A percentile compares a stretch with the other conserved stretches of the same genome.
Evolutionary conservation across 2,797 vertebrate genomes (phyloP).

Genomic region (Rhyacichthys aspro): DNA sequence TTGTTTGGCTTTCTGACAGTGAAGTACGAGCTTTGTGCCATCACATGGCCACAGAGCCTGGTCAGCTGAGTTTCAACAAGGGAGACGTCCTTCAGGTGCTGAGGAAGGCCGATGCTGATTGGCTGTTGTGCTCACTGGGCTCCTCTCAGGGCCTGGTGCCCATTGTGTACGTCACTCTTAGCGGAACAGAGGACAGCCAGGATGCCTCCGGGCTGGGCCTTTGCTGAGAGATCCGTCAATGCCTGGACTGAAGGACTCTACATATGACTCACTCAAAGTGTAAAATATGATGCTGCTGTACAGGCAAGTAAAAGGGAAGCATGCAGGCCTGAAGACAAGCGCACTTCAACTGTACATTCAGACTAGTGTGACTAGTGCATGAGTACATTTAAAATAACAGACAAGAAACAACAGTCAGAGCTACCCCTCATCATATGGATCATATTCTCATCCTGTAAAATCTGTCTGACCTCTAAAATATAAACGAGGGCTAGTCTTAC

Average conservation of each 20-base stretch:
- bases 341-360: slow-evolving; percentile 35
- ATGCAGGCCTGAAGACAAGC: slow-evolving; percentile 51
- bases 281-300: slow-evolving; percentile 23
- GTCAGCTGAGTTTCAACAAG: slow-evolving; percentile 93
- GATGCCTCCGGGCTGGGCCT: slow-evolving; percentile 1
- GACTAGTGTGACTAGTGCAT: slow-evolving; percentile 45
- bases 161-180: slow-evolving; percentile 89
- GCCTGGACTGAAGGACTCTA: slow-evolving; percentile 6
- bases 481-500: neutral
- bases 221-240: slow-evolving; percentile 22
- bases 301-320: slow-evolving; percentile 41
- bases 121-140: slow-evolving; percentile 87
- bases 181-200: slow-evolving; percentile 59
- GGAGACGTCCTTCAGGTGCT: slow-evolving; percentile 87
- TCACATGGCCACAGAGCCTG: slow-evolving; percentile 88
- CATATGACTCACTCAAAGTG: neutral
- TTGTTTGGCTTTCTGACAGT: slow-evolving; percentile 65
- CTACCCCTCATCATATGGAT: slow-evolving; percentile 3
- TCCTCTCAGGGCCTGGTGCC: slow-evolving; percentile 86
- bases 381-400: slow-evolving; percentile 52
- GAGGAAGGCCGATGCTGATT: slow-evolving; percentile 85
- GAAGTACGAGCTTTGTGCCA: slow-evolving; percentile 90
- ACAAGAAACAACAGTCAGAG: slow-evolving; percentile 8
- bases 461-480: slow-evolving; percentile 4
- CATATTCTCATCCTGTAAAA: slow-evolving; percentile 1